These are phyloP conservation scores for Drosophila nigricruria DNA, from an alignment of 2,888 invertebrate genomes.

Conservation along the genomic window DNA sequence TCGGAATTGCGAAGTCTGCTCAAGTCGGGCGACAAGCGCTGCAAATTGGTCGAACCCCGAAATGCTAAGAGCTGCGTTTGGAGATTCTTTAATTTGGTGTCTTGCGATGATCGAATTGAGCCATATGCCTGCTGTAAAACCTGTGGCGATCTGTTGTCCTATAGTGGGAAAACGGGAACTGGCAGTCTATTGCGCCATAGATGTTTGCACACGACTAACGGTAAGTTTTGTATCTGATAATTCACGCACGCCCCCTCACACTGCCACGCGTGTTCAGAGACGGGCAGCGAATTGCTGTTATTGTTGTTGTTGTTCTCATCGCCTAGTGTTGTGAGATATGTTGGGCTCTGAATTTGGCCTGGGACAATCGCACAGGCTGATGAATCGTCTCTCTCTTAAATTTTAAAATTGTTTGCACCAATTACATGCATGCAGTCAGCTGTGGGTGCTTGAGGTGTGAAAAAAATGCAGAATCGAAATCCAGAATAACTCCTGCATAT, in stretches of 20 bases:
- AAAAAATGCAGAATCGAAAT: background rate
- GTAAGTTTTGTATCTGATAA: slow-evolving; percentile 69
- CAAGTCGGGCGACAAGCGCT: slow-evolving; percentile 66
- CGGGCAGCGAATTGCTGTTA: slow-evolving; percentile 38
- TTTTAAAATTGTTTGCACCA: background rate
- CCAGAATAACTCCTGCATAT: background rate
- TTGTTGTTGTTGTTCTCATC: slow-evolving; percentile 49
- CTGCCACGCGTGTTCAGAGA: slow-evolving; percentile 71
- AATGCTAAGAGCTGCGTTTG: slow-evolving; percentile 72
- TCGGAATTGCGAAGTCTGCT: slow-evolving; percentile 62
- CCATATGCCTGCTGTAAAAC: slow-evolving; percentile 71
- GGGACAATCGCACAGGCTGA: background rate
- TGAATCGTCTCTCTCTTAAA: background rate
- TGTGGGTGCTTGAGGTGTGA: slow-evolving; percentile 4
- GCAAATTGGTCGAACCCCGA: slow-evolving; percentile 67
- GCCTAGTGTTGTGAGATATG: slow-evolving; percentile 54
- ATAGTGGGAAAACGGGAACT: slow-evolving; percentile 69
- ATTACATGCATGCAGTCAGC: slow-evolving; percentile 8
- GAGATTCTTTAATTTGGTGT: slow-evolving; percentile 70
- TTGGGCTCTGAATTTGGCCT: slow-evolving; percentile 27
- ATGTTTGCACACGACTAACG: slow-evolving; percentile 70
- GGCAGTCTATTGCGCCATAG: slow-evolving; percentile 68
- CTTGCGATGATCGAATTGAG: slow-evolving; percentile 66
- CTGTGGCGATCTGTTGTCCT: slow-evolving; percentile 67
- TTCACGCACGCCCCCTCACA: slow-evolving; percentile 67